Evolutionary conservation across 2,888 invertebrate species (phyloP).

Genomic region (Ennomos fuscantarius): DNA sequence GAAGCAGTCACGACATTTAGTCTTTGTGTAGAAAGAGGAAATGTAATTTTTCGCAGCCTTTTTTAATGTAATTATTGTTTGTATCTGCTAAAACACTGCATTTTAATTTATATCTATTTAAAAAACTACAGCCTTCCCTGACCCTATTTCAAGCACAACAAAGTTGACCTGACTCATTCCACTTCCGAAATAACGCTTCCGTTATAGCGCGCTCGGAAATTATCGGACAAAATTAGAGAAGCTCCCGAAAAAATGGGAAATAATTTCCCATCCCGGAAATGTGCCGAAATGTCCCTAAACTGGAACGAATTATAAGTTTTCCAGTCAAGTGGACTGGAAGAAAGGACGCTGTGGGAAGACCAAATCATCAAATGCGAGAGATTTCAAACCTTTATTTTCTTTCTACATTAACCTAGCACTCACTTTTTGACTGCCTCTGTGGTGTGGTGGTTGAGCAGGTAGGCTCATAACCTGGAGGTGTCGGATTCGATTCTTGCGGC

Average conservation of each 20-base stretch:
- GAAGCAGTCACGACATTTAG: too few relatives aligned
- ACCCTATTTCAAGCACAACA: constrained; percentile 21
- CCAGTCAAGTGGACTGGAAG: constrained; percentile 30
- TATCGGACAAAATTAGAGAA: constrained; percentile 27
- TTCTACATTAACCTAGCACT: too few relatives aligned
- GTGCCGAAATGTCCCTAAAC: constrained; percentile 31
- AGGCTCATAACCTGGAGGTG: too few relatives aligned
- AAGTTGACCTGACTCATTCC: constrained; percentile 20
- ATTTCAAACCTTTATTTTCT: too few relatives aligned
- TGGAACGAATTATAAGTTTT: constrained; percentile 37
- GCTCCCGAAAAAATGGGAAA: constrained; percentile 31
- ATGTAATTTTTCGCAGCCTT: too few relatives aligned
- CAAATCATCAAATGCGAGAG: too few relatives aligned
- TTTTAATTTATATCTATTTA: not conserved
- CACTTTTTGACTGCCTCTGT: too few relatives aligned
- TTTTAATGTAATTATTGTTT: too few relatives aligned
- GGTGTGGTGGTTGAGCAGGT: too few relatives aligned
- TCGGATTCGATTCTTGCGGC: too few relatives aligned
- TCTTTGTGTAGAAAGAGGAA: too few relatives aligned
- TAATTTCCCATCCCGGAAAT: constrained; percentile 31
- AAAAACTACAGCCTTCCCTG: not conserved
- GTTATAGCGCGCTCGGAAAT: constrained; percentile 10
- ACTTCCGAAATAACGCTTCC: constrained; percentile 19
- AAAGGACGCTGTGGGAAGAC: constrained; percentile 13
- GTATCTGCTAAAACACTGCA: too few relatives aligned